Evolutionary conservation across 2,888 invertebrate genomes (phyloP), one percentile per base, ranked within the genome.

Genomic region (Pachliopta kotzebuea): DNA sequence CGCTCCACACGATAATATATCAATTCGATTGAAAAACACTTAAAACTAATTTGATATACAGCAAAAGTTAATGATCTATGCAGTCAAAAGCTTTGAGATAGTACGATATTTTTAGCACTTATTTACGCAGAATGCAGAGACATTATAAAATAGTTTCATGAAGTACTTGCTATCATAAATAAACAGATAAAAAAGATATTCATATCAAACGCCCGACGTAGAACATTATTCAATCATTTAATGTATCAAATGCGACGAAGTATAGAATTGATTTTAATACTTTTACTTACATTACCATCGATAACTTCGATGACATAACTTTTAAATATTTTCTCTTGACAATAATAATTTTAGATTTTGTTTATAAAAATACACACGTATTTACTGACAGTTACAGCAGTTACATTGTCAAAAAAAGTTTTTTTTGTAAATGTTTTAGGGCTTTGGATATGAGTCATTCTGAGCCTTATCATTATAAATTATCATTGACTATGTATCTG

Each of bases 1-100:
- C 67, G 57, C 24, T 24, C 71, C 74, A 79, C 76, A 76, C 79
- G 79, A 73, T 69, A 67, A 67, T 67, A 63, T 62, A 63, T 60
- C 58, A 64, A 68, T 67, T 70, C 69, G 45, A 61, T 64, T 60
- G 69, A 63, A 67, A 70, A 68, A 37, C 37, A 37, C 37, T 37
- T 14, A 37, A 11, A 37, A 14, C 11, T 14, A 11, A 37, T 37
- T 37, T 37, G 37, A 37, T 37, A 37, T 37, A 14, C 37, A 4
- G 37, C 37, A 11, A 37, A 37, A 37, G 37, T 14, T 37, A 37
- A 37, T 37, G 37, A 37, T 37, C 37, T 11, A 14, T 3, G 37
- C 37, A 37, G 37, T 14, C 37, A 11, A 37, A 37, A 37, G 37
- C 11, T 37, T 37, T 14, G 14, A 0, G 11, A 14, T 14, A 37